Base-by-base conservation (phyloP, 2,113 vertebrate genomes). In the Corythornis cristatus region DNA sequence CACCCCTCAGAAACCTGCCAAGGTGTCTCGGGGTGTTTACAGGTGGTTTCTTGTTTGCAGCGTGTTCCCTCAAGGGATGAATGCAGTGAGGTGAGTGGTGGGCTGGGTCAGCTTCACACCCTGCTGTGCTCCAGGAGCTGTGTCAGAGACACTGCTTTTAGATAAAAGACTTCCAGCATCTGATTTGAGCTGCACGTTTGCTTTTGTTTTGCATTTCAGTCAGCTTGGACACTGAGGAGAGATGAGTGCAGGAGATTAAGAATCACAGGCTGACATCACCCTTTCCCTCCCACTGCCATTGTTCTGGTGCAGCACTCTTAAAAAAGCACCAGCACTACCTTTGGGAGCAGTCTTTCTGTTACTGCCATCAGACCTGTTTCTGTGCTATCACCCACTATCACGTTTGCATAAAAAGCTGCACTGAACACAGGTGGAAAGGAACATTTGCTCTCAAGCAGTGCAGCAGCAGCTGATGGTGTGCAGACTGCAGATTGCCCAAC, bases 211-310 rank as follows among this genome's bases (percentile, higher is more conserved):
- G 56, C 8, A 51, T 76, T 93, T 92, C 67, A 83, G 51, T 86
- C 89, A 93, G 48, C 60, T 83, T 89, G 87, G 89, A 77, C 75
- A 88, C 40, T 35, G 72, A 94, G 35, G 12, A 87, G 43, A 94
- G 25, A 87, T 62, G 42, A 95, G 45, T 3, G 48, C 11, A 1
- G 1, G 4, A 85, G 58, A 78, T 83, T 60, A 71, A 89, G 45
- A 93, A 74, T 80, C 82, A 68, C 57, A 90, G 51, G 29, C 68
- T 95, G 73, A 70, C 88, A 82, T 89, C 85, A 89, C 40, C 45
- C 48, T 83, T 88, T 77, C 60, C 70, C 40, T 89, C 56, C 82
- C 37, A 58, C 64, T 73, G 65, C 71, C 56, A 78, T 48, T 94
- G 88, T 77, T 87, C 76, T 40, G 29, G 15, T 57, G 65, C 35